Evolutionary conservation across 2,113 vertebrate genomes (phyloP).

Genomic region (Anguilla rostrata): DNA sequence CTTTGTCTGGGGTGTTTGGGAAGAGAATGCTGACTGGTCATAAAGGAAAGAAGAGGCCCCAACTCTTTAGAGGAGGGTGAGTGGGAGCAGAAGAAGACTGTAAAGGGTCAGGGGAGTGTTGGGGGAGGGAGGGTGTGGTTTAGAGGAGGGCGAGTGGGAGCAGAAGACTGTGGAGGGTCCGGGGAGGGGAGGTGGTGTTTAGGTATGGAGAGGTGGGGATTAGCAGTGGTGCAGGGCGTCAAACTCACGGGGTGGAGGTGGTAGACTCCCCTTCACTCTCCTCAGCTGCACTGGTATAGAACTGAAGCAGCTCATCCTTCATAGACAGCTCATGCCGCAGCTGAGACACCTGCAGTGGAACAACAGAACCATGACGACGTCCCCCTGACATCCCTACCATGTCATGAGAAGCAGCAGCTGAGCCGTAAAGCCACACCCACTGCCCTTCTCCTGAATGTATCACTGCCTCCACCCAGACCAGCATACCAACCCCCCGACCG

Average conservation of each 20-base stretch:
- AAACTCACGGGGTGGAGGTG: constrained; percentile 88
- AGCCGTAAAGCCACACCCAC: background rate
- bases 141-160: too few species aligned
- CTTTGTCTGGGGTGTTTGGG: background rate
- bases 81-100: too few species aligned
- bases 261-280: constrained; percentile 89
- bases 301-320: constrained; percentile 97
- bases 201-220: background rate
- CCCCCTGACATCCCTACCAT: background rate
- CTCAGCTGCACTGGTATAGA: constrained; percentile 90
- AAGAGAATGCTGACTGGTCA: background rate
- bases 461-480: background rate
- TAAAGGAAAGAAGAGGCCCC: background rate
- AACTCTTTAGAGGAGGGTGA: too few species aligned
- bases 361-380: background rate
- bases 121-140: background rate
- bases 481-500: background rate
- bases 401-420: too few species aligned
- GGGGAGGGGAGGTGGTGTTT: background rate
- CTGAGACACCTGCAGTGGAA: constrained; percentile 85
- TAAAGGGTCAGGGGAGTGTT: background rate
- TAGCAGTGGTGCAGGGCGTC: too few species aligned
- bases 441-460: background rate
- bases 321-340: constrained; percentile 93
- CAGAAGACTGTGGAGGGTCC: too few species aligned